Percentiles rank a stretch among this genome's conserved stretches.
phyloP scores from a whole-genome alignment of 2,797 vertebrate genomes.

The Momotus momota region DNA sequence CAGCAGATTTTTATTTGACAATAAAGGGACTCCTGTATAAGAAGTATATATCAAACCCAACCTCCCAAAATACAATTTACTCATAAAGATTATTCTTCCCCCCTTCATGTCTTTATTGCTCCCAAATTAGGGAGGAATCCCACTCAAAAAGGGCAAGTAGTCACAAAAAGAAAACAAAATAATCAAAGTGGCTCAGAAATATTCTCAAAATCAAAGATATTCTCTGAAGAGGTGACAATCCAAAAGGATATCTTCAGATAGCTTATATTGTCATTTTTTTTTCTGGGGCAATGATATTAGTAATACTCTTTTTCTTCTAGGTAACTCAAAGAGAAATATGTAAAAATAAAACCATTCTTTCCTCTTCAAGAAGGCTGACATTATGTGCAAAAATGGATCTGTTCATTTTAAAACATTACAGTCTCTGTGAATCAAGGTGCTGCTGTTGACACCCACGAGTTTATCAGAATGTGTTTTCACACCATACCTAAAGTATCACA shows the following conservation, averaged over 20 bases:
- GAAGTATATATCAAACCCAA: background rate
- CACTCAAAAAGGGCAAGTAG: background rate
- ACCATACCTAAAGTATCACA: constrained; percentile 93
- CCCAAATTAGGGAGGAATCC: background rate
- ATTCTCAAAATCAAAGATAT: background rate
- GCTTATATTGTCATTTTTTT: background rate
- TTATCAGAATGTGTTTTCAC: background rate
- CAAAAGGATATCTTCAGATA: background rate
- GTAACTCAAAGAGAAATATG: background rate
- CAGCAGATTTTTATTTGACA: background rate
- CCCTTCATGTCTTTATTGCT: background rate
- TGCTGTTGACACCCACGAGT: background rate
- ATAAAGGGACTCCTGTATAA: background rate
- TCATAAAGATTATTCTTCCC: background rate
- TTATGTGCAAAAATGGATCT: background rate
- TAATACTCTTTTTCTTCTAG: background rate
- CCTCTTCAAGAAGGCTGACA: background rate
- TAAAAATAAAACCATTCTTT: background rate
- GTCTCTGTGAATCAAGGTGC: background rate
- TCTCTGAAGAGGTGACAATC: background rate
- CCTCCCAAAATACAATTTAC: background rate
- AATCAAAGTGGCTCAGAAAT: background rate
- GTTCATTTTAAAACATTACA: background rate
- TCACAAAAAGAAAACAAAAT: background rate
- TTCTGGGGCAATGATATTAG: background rate